Evolutionary conservation across 2,888 invertebrate species (phyloP).

Genomic region (Galeopsomyia nigrocyanea): DNA sequence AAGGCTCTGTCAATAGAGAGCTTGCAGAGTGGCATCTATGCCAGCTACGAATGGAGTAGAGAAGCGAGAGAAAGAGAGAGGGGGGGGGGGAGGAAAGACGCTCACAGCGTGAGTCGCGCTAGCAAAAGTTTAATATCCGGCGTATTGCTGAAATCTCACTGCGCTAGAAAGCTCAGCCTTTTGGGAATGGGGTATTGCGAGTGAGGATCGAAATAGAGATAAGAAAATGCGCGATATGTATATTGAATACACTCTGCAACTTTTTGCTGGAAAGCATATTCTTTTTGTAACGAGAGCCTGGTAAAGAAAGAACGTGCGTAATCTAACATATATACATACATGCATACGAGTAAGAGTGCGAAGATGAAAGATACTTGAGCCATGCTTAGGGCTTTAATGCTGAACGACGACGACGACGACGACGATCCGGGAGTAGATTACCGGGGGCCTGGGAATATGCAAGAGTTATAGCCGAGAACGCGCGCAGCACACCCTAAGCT

Average conservation of each 20-base stretch:
- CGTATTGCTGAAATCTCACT: conserved; percentile 29
- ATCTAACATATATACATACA: background rate
- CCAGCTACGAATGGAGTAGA: background rate
- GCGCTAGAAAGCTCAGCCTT: background rate
- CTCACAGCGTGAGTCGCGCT: background rate
- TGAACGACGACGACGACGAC: conserved; percentile 36
- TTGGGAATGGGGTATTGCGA: too few relatives aligned
- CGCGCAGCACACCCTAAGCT: conserved; percentile 50
- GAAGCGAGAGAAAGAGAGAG: background rate
- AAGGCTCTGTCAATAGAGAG: conserved; percentile 14
- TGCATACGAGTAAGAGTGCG: conserved; percentile 6
- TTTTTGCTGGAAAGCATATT: too few relatives aligned
- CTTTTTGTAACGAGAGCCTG: too few relatives aligned
- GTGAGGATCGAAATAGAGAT: too few relatives aligned
- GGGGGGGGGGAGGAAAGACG: background rate
- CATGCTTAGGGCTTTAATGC: conserved; percentile 50
- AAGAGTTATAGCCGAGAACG: conserved; percentile 52
- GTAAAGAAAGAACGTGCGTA: too few relatives aligned
- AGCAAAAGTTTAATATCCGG: conserved; percentile 40
- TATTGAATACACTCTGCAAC: too few relatives aligned
- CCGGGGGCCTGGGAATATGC: conserved; percentile 47
- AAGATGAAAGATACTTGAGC: conserved; percentile 42
- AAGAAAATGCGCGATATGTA: too few relatives aligned
- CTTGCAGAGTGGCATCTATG: background rate
- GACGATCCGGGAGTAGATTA: conserved; percentile 51